Base-by-base conservation (phyloP, 64 coral and sea anemone species). In the Actinia equina region DNA sequence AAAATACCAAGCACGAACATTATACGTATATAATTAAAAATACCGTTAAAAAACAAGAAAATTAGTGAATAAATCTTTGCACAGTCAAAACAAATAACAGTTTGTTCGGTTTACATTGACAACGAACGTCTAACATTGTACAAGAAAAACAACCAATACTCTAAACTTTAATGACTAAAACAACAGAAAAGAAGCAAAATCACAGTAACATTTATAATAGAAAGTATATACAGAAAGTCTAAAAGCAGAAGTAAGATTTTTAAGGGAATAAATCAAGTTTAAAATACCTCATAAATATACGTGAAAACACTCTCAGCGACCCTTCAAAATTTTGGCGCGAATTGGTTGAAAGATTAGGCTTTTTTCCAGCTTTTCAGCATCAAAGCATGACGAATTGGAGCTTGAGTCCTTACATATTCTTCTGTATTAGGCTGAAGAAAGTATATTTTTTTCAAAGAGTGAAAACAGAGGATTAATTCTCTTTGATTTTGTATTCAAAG, bases 251-350 rank as follows among this genome's bases (percentile, higher is more conserved):
- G 7, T 57, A 16, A 13, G 55, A 57, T 57, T 49, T 49, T 57
- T 57, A 57, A 57, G 15, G 11, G 55, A 57, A 57, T 2, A 65
- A 65, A 23, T 20, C 19, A 65, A 65, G 19, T 65, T 7, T 65
- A n/a, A n/a, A 20, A 23, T 65, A 65, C 62, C 62, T 65, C 4
- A 37, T 65, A 6, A 65, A 23, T n/a, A 65, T 23, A n/a, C 4
- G 62, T 23, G 11, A n/a, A 22, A 65, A 65, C 19, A n/a, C 10
- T 20, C 30, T 65, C 62, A 65, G 62, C 22, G 62, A 65, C 5
- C 5, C 62, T 65, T 65, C 62, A 65, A 65, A 65, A n/a, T 65
- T 65, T 65, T 65, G 62, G 62, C 62, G 62, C 62, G 62, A 65
- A 65, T 23, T 65, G 62, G 62, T 65, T n/a, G 62, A 14, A 65